Evolutionary conservation across 2,113 vertebrate species (phyloP).

Genomic region (Neodon shergylaensis): DNA sequence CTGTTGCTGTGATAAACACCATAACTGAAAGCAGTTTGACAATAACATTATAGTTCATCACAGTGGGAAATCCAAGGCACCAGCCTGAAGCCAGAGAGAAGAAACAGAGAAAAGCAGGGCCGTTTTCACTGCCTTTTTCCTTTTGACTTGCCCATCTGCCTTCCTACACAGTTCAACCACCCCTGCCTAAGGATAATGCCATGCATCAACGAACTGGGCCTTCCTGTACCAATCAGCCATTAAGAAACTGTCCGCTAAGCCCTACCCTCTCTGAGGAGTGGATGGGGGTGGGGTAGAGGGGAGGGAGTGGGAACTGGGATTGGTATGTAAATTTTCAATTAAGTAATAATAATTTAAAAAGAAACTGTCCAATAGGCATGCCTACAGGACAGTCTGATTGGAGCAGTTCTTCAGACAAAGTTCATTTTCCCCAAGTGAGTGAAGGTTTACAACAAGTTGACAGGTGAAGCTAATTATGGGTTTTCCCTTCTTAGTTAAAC

Average conservation of each 20-base stretch:
- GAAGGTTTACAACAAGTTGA: neutral
- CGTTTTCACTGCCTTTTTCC: neutral
- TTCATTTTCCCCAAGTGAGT: too few species aligned
- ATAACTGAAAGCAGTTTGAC: neutral
- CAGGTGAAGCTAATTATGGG: neutral
- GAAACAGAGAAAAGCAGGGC: neutral
- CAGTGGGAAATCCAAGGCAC: too few species aligned
- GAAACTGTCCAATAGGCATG: neutral
- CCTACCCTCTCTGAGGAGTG: too few species aligned
- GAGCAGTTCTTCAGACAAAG: neutral
- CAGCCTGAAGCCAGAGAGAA: neutral
- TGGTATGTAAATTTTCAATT: too few species aligned
- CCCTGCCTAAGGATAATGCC: neutral
- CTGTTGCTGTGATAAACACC: neutral
- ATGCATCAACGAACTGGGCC: fast-evolving
- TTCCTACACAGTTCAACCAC: neutral
- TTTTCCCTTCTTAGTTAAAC: neutral
- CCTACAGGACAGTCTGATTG: neutral
- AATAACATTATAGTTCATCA: neutral
- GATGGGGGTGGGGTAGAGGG: too few species aligned
- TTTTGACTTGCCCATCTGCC: too few species aligned
- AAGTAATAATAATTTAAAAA: too few species aligned
- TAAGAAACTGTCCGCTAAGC: neutral
- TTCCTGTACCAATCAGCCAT: neutral
- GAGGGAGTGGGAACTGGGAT: too few species aligned